Evolutionary conservation across 2,797 vertebrate genomes (phyloP).

Genomic region (Gallinago nigripennis): DNA sequence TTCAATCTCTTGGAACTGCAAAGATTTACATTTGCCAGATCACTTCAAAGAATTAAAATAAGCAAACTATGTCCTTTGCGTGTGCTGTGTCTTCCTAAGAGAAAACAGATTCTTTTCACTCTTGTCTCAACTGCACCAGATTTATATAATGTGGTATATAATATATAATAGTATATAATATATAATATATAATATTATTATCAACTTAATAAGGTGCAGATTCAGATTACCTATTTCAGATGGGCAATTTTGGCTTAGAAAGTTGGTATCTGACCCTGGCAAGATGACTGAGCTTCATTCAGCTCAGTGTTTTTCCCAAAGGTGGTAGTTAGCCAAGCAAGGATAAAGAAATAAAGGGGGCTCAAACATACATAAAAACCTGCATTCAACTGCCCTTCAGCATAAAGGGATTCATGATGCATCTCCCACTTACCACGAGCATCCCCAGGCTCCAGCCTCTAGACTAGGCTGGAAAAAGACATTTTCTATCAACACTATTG

Average conservation of each 20-base stretch:
- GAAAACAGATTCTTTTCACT: slow-evolving; percentile 19
- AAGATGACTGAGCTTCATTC: background rate
- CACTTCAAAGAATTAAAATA: slow-evolving; percentile 32
- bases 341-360: background rate
- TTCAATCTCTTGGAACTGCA: background rate
- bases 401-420: background rate
- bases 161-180: too few species aligned
- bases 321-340: background rate
- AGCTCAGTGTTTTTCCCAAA: background rate
- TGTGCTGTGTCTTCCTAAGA: background rate
- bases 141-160: background rate
- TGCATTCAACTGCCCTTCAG: background rate
- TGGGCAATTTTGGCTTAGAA: background rate
- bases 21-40: slow-evolving; percentile 5
- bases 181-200: background rate
- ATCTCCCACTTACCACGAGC: background rate
- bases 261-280: background rate
- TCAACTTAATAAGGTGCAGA: background rate
- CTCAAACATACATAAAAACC: background rate
- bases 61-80: background rate
- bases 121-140: background rate
- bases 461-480: background rate
- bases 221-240: slow-evolving; percentile 7
- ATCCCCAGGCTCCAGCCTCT: background rate
- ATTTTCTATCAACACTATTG: background rate